Evolutionary conservation across 2,113 vertebrate genomes (phyloP).

Genomic region (Epinephelus fuscoguttatus): DNA sequence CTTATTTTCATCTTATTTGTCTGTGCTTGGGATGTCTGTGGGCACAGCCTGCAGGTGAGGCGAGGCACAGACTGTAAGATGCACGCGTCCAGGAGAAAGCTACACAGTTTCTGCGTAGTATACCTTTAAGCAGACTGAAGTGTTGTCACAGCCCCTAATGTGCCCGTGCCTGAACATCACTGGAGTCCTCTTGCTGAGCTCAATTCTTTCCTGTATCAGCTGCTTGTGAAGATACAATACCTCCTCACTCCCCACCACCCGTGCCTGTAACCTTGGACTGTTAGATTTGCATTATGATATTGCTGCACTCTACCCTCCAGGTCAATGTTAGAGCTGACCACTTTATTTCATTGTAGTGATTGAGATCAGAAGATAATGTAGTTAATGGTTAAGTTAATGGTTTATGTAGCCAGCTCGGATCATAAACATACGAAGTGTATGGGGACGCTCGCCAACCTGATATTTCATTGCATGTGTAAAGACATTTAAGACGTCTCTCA

Average conservation of each 20-base stretch:
- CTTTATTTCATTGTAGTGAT: background rate
- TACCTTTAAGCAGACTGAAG: background rate
- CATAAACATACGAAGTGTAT: slow-evolving; percentile 15
- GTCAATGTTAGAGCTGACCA: background rate
- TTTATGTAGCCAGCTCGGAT: background rate
- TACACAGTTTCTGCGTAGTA: too few relatives aligned
- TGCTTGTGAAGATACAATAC: slow-evolving; percentile 44
- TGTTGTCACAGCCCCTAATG: slow-evolving; percentile 64
- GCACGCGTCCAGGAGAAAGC: too few relatives aligned
- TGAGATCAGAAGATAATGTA: slow-evolving; percentile 14
- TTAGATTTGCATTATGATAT: slow-evolving; percentile 28
- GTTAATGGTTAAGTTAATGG: background rate
- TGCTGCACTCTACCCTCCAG: background rate
- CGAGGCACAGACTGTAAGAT: too few relatives aligned
- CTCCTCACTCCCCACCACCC: slow-evolving; percentile 23
- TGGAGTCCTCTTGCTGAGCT: slow-evolving; percentile 27
- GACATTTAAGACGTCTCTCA: background rate
- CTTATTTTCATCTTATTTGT: too few relatives aligned
- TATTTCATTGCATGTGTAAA: background rate
- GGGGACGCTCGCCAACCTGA: background rate
- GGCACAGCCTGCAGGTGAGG: too few relatives aligned
- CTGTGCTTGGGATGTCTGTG: too few relatives aligned
- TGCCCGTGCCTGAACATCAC: slow-evolving; percentile 21
- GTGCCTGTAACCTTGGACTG: slow-evolving; percentile 51
- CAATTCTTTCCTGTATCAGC: slow-evolving; percentile 5